A percentile compares a stretch with the other conserved stretches of the same genome.
Evolutionary conservation across 2,797 vertebrate genomes (phyloP).

Genomic region (Pseudochaenichthys georgianus): DNA sequence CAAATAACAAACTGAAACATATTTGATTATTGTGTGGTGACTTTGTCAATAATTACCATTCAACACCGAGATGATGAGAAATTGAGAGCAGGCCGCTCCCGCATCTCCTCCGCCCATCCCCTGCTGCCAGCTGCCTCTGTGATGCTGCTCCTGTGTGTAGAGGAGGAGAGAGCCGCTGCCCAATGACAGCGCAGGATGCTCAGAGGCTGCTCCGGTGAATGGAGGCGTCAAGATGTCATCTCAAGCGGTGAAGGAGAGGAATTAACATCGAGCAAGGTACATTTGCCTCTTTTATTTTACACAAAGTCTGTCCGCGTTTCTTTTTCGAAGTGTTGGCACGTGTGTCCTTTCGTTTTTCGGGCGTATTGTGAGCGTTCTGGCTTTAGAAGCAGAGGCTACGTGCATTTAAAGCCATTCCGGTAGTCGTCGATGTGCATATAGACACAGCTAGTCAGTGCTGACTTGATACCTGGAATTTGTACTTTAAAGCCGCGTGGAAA

Average conservation of each 20-base stretch:
- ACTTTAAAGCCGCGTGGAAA: slow-evolving; percentile 29
- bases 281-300: slow-evolving; percentile 18
- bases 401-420: slow-evolving; percentile 27
- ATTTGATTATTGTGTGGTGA: slow-evolving; percentile 14
- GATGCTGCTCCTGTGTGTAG: slow-evolving; percentile 73
- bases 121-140: slow-evolving; percentile 76
- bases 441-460: slow-evolving; percentile 43
- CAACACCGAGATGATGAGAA: slow-evolving; percentile 42
- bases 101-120: slow-evolving; percentile 63
- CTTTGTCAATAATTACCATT: slow-evolving; percentile 15
- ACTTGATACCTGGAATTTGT: slow-evolving; percentile 34
- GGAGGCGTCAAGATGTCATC: slow-evolving; percentile 83
- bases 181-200: slow-evolving; percentile 86
- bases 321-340: not conserved
- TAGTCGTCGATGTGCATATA: slow-evolving; percentile 48
- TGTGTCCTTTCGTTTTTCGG: slow-evolving; percentile 10
- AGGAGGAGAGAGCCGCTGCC: slow-evolving; percentile 79
- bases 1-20: not conserved
- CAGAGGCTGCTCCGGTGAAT: slow-evolving; percentile 82
- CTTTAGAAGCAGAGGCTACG: slow-evolving; percentile 27
- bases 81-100: slow-evolving; percentile 37
- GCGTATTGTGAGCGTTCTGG: slow-evolving; percentile 39
- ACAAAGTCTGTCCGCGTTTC: not conserved
- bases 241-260: slow-evolving; percentile 75
- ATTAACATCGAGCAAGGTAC: slow-evolving; percentile 80